phyloP scores from a whole-genome alignment of 1,140 invertebrate species.

The Scylla paramamosain region DNA sequence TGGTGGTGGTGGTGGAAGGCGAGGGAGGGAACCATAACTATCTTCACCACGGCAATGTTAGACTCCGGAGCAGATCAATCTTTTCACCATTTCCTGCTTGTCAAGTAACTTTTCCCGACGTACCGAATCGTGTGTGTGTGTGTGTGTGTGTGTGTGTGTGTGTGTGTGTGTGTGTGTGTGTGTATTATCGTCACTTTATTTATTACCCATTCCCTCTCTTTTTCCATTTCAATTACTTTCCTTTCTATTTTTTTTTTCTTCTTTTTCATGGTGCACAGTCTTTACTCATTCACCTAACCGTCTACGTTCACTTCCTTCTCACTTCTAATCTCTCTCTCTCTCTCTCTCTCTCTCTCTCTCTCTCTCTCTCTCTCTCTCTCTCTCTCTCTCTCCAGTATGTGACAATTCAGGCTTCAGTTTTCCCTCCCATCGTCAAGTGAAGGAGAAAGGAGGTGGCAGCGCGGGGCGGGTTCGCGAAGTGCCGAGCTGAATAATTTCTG shows the following conservation, averaged over 20 bases:
- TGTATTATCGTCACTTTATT: not conserved
- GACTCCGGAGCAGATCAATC: not conserved
- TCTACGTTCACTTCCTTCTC: not conserved
- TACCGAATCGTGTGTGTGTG: no score
- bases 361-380: slow-evolving; percentile 48
- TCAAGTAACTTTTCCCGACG: no score
- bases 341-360: slow-evolving; percentile 42
- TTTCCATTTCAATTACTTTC: not conserved
- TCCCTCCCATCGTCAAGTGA: no score
- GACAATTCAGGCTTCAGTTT: no score
- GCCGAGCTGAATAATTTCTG: slow-evolving; percentile 4
- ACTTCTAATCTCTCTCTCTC: slow-evolving; percentile 28
- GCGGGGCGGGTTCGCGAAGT: not conserved
- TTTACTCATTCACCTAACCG: not conserved
- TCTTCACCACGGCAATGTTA: slow-evolving; percentile 8
- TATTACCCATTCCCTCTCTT: not conserved
- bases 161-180: no score
- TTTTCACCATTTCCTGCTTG: not conserved
- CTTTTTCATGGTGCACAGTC: not conserved
- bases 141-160: no score
- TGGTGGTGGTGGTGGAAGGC: no score
- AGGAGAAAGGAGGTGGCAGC: not conserved
- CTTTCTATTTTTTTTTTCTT: not conserved
- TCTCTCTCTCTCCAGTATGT: not conserved
- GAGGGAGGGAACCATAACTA: not conserved